Evolutionary conservation across 1,140 invertebrate genomes (phyloP).

Genomic region (Drosophila pandora): DNA sequence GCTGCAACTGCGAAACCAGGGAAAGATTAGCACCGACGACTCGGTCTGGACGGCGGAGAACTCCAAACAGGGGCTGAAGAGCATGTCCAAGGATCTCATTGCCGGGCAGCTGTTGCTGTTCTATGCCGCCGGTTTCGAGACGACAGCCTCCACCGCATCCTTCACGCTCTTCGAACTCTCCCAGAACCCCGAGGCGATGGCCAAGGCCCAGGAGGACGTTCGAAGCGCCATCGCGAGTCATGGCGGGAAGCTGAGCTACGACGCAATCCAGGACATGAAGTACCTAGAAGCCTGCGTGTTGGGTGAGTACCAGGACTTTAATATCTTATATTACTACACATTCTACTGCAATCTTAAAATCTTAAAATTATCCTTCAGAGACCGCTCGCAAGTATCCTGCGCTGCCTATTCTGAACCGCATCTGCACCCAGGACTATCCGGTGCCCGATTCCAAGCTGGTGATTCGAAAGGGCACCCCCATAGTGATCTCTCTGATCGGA

Average conservation of each 20-base stretch:
- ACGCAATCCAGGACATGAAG: slow-evolving; percentile 85
- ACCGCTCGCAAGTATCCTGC: slow-evolving; percentile 87
- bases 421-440: slow-evolving; percentile 82
- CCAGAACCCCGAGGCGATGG: slow-evolving; percentile 61
- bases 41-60: slow-evolving; percentile 59
- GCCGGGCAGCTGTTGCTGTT: slow-evolving; percentile 87
- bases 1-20: slow-evolving; percentile 84
- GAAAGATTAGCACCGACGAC: slow-evolving; percentile 69
- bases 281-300: slow-evolving; percentile 85
- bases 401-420: slow-evolving; percentile 84
- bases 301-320: slow-evolving; percentile 35
- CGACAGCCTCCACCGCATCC: slow-evolving; percentile 86
- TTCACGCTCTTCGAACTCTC: slow-evolving; percentile 86
- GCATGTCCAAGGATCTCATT: slow-evolving; percentile 84
- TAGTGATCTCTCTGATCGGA: slow-evolving; percentile 83
- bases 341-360: neutral
- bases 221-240: slow-evolving; percentile 81
- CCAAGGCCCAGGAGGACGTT: slow-evolving; percentile 84
- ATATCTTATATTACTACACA: neutral
- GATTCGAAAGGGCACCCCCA: slow-evolving; percentile 83
- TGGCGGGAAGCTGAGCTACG: slow-evolving; percentile 84
- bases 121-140: slow-evolving; percentile 89
- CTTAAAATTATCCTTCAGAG: slow-evolving; percentile 77
- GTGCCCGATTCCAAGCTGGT: slow-evolving; percentile 79
- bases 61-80: slow-evolving; percentile 39